Conservation (phyloP, 1,140 invertebrate genomes). For the Drosophila lini region DNA sequence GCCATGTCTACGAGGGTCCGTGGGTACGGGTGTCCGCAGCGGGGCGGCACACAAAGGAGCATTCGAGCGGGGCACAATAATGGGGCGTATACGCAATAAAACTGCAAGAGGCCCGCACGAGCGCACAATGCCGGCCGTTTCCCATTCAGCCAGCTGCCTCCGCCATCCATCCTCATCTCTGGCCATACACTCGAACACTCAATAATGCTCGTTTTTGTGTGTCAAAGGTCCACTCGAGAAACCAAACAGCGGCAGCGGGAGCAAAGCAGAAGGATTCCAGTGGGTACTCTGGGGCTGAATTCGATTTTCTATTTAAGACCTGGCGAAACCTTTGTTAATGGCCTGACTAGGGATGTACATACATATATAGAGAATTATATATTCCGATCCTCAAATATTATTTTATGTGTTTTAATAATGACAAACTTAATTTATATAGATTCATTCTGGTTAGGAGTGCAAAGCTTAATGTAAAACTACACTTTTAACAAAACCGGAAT, state of each 20-base stretch:
- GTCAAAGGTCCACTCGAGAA: conserved; percentile 69
- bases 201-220: conserved; percentile 75
- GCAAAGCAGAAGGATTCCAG: conserved; percentile 20
- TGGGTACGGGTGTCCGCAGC: background rate
- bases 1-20: background rate
- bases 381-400: background rate
- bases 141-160: conserved; percentile 4
- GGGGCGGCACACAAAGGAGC: conserved; percentile 41
- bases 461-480: too few species aligned
- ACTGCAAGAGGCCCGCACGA: conserved; percentile 58
- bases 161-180: conserved; percentile 20
- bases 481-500: too few species aligned
- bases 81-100: conserved; percentile 75
- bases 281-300: conserved; percentile 27
- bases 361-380: background rate
- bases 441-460: too few species aligned
- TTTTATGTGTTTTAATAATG: too few species aligned
- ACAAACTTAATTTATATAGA: too few species aligned
- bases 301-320: conserved; percentile 52
- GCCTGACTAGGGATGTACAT: conserved; percentile 1
- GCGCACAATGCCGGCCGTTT: conserved; percentile 42
- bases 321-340: conserved; percentile 51
- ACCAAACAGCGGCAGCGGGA: conserved; percentile 46
- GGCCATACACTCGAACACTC: conserved; percentile 59
- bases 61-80: conserved; percentile 52